These are phyloP conservation scores for Ganaspis sp. DNA, from an alignment of 1,140 invertebrate species.

Conservation along the genomic window DNA sequence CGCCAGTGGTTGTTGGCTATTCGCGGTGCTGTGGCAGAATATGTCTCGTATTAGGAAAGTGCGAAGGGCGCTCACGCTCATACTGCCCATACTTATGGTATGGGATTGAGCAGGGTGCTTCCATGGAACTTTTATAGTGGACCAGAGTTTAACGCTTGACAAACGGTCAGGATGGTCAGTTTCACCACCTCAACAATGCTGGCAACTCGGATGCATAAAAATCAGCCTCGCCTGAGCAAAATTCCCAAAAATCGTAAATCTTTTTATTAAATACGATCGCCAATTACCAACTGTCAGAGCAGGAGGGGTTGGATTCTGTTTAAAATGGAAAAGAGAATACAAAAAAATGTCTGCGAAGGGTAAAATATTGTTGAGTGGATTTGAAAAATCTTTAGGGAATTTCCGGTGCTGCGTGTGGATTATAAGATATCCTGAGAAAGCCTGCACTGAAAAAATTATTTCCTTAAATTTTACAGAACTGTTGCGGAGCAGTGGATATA, in stretches of 20 bases:
- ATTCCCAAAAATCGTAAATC: slow-evolving; percentile 60
- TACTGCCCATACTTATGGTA: no score
- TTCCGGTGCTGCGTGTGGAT: no score
- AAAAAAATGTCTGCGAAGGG: background rate
- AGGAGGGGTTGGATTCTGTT: background rate
- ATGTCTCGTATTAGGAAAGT: background rate
- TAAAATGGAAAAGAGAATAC: background rate
- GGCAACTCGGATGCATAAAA: slow-evolving; percentile 45
- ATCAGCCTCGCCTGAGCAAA: slow-evolving; percentile 32
- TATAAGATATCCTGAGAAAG: no score
- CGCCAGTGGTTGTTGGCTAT: slow-evolving; percentile 36
- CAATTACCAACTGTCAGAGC: slow-evolving; percentile 33
- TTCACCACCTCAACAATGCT: slow-evolving; percentile 60
- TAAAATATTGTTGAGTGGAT: no score
- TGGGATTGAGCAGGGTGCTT: background rate
- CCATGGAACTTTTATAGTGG: slow-evolving; percentile 42
- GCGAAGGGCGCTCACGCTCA: background rate
- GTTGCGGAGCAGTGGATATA: no score
- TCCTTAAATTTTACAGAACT: no score
- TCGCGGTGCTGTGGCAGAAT: slow-evolving; percentile 33
- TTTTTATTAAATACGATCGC: slow-evolving; percentile 59
- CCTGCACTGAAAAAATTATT: no score
- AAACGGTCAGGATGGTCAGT: slow-evolving; percentile 54
- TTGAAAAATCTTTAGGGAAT: no score
- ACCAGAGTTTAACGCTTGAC: slow-evolving; percentile 67